phyloP scores from a whole-genome alignment of 2,888 invertebrate genomes.

The Eudemis profundana region DNA sequence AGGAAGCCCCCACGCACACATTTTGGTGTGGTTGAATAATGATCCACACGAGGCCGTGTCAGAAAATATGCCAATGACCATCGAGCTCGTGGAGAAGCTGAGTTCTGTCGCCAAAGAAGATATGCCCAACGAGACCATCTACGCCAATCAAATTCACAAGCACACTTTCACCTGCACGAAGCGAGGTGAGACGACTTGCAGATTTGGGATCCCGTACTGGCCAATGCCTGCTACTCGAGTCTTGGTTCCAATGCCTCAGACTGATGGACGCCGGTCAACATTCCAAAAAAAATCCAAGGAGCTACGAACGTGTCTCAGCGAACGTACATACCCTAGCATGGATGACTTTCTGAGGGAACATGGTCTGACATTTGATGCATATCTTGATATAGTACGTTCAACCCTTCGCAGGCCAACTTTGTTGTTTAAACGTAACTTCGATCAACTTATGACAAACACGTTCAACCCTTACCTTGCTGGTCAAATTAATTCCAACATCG shows the following conservation, averaged over 20 bases:
- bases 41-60: conserved; percentile 57
- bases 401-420: conserved; percentile 54
- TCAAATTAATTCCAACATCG: conserved; percentile 54
- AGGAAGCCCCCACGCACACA: conserved; percentile 66
- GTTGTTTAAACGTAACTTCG: conserved; percentile 56
- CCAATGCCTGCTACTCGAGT: conserved; percentile 56
- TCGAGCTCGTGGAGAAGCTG: conserved; percentile 57
- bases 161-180: conserved; percentile 57
- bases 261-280: conserved; percentile 54
- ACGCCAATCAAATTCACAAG: conserved; percentile 57
- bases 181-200: conserved; percentile 54
- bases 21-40: conserved; percentile 63
- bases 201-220: conserved; percentile 59
- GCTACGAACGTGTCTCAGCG: conserved; percentile 52
- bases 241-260: conserved; percentile 55
- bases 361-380: conserved; percentile 54
- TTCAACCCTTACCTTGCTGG: conserved; percentile 61
- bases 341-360: conserved; percentile 54
- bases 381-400: conserved; percentile 55
- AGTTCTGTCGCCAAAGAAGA: conserved; percentile 55
- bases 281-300: conserved; percentile 54
- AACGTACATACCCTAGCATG: conserved; percentile 54
- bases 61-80: conserved; percentile 57
- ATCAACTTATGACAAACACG: conserved; percentile 58
- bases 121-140: conserved; percentile 52